Conservation (phyloP, 2,113 vertebrate genomes). For the Triplophysa tibetana region DNA sequence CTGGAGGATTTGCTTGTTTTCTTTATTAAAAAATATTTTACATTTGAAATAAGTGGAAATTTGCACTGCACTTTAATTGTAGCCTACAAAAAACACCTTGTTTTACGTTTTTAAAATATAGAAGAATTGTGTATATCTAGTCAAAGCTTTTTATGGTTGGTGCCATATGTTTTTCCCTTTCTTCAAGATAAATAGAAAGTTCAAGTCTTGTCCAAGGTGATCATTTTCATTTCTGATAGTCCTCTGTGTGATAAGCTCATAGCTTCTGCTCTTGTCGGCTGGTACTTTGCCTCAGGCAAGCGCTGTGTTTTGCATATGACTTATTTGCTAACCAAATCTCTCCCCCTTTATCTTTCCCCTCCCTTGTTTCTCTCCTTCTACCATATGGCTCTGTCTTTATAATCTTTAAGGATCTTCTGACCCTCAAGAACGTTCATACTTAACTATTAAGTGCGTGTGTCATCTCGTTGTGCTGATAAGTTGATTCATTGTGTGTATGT, state of each 20-base stretch:
- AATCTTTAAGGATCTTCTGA: slow-evolving; percentile 10
- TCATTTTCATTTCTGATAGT: slow-evolving; percentile 40
- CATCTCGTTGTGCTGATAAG: neutral
- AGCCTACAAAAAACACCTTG: neutral
- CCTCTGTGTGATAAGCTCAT: slow-evolving; percentile 39
- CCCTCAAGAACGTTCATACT: neutral
- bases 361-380: slow-evolving; percentile 17
- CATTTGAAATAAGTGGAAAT: no score
- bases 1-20: neutral
- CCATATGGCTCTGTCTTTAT: slow-evolving; percentile 6
- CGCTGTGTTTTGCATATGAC: slow-evolving; percentile 72
- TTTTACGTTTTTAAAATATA: neutral
- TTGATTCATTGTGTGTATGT: neutral
- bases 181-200: slow-evolving; percentile 1
- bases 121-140: neutral
- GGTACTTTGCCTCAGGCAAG: slow-evolving; percentile 31
- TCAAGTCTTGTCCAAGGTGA: slow-evolving; percentile 18
- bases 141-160: neutral
- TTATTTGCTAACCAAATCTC: slow-evolving; percentile 72
- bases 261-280: slow-evolving; percentile 8
- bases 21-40: no score
- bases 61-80: no score
- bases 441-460: neutral
- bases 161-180: neutral
- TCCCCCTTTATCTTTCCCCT: slow-evolving; percentile 37